Evolutionary conservation across 2,797 vertebrate species (phyloP), one percentile per base, ranked within the genome.

Genomic region (Sylvilagus floridanus): DNA sequence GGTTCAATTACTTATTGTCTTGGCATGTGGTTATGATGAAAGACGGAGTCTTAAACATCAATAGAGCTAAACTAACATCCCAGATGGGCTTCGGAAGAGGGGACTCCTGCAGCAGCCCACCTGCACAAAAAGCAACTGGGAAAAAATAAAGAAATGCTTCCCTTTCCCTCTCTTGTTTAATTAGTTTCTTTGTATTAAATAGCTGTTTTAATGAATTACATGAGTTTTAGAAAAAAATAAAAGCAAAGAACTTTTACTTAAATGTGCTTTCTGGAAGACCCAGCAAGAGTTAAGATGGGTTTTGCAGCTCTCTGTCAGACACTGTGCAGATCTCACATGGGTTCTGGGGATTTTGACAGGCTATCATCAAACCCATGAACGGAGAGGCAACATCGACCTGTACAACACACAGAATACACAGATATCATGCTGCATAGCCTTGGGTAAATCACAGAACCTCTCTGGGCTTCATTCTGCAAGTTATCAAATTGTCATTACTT

Each of bases 1-100:
- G 97, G 98, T 98, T 98, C 98, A 98, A 98, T 98, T 98, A 97
- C 98, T 98, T 97, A 98, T 98, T 98, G 98, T 98, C 98, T 98
- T 98, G 97, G 98, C 97, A 98, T 98, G 98, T 98, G 98, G 98
- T 97, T 97, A 95, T 79, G 98, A 98, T 98, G 98, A 98, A 98
- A 98, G 98, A 88, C 96, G 87, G 96, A 98, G 98, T 97, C 98
- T 98, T 97, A 97, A 97, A 97, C 97, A 98, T 98, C 98, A 98
- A 98, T 98, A 98, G 98, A 98, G 98, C 98, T 98, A 98, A 98
- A 98, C 98, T 98, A 98, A 98, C 98, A 98, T 97, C 97, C 97
- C 98, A 98, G 98, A 98, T 98, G 98, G 98, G 98, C 96, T 98
- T 97, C 82, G 79, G 96, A 98, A 98, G 96, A 98, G 97, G 96